These are phyloP conservation scores for Andrena minutula DNA, from an alignment of 2,888 invertebrate species.

Conservation along the genomic window DNA sequence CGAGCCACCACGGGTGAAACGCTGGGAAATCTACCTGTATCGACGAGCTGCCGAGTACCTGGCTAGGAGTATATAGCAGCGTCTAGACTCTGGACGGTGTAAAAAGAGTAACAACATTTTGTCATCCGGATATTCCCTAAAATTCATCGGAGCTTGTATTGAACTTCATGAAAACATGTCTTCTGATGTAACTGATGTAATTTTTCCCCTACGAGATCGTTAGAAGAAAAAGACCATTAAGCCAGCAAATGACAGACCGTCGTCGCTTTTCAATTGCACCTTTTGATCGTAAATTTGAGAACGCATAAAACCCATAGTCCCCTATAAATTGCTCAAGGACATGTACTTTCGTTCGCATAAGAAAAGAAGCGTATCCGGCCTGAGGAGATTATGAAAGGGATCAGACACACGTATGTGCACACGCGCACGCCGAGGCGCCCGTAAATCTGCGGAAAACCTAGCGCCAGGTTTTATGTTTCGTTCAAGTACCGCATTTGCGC, in stretches of 20 bases:
- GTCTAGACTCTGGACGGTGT: background rate
- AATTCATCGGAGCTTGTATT: no score
- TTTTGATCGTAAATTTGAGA: constrained; percentile 50
- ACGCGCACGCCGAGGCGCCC: background rate
- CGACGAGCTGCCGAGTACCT: constrained; percentile 22
- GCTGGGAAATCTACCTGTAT: constrained; percentile 36
- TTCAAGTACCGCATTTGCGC: constrained; percentile 1
- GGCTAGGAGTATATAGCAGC: constrained; percentile 6
- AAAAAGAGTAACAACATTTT: no score
- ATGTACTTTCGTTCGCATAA: constrained; percentile 33
- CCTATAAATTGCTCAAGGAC: constrained; percentile 46
- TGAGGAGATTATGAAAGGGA: constrained; percentile 52
- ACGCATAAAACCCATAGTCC: constrained; percentile 28
- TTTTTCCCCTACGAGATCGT: constrained; percentile 8
- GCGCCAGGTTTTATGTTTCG: constrained; percentile 41
- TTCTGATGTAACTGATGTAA: no score
- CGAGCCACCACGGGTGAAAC: constrained; percentile 21
- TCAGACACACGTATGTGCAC: constrained; percentile 5
- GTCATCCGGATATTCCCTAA: no score
- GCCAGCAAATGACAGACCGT: constrained; percentile 15
- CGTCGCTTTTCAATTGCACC: constrained; percentile 41
- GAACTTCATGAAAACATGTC: no score
- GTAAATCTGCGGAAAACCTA: constrained; percentile 46
- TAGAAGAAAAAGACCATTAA: constrained; percentile 22
- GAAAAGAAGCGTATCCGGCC: constrained; percentile 31